Conservation (phyloP, 2,113 vertebrate species). For the Hydrolagus affinis region DNA sequence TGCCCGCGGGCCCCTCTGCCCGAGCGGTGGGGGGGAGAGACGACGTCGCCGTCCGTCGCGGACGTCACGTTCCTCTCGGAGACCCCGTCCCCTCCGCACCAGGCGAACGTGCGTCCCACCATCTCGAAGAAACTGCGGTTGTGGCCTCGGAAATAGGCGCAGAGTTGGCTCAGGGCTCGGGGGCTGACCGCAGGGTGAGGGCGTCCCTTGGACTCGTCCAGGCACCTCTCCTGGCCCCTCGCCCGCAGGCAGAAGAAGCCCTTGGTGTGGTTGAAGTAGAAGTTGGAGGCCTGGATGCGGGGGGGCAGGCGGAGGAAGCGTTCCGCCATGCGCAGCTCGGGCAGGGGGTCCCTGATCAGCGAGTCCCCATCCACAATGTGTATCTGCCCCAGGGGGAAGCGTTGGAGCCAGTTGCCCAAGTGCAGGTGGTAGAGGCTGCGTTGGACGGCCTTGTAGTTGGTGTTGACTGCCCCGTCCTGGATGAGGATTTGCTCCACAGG, state of each 20-base stretch:
- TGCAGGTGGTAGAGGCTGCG: conserved; percentile 65
- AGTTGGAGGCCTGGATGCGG: conserved; percentile 55
- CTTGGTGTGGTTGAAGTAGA: conserved; percentile 70
- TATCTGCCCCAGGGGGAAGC: conserved; percentile 59
- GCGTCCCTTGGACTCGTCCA: conserved; percentile 66
- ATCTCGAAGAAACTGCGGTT: conserved; percentile 64
- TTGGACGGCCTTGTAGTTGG: conserved; percentile 61
- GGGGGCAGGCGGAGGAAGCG: conserved; percentile 57
- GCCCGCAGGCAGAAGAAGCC: conserved; percentile 68
- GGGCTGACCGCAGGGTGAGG: conserved; percentile 57
- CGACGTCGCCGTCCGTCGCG: no score
- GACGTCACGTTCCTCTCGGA: no score
- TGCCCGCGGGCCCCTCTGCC: no score
- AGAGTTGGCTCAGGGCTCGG: conserved; percentile 55
- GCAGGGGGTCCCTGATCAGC: conserved; percentile 59
- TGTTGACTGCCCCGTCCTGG: conserved; percentile 49
- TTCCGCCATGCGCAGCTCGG: conserved; percentile 61
- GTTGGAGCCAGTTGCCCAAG: conserved; percentile 56
- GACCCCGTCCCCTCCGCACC: conserved; percentile 45
- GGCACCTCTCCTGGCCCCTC: conserved; percentile 59
- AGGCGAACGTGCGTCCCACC: conserved; percentile 61
- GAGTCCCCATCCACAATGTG: conserved; percentile 67
- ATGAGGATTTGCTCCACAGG: conserved; percentile 58
- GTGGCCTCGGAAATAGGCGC: conserved; percentile 56
- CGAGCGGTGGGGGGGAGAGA: no score